These are phyloP conservation scores for Pampus argenteus DNA, from an alignment of 2,797 vertebrate species.

Conservation along the genomic window DNA sequence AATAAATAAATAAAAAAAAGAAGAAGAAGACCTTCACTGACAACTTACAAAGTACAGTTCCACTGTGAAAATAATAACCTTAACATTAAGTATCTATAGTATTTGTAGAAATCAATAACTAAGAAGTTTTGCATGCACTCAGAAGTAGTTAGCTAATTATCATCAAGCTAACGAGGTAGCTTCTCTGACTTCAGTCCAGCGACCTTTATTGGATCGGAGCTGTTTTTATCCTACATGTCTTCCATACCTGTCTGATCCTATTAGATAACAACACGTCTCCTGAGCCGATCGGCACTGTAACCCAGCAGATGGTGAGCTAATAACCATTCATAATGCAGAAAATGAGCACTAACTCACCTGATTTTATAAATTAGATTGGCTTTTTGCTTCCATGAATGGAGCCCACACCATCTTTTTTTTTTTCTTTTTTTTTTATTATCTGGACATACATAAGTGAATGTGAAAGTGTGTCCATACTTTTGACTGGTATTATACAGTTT, in stretches of 20 bases:
- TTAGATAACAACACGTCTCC: constrained; percentile 48
- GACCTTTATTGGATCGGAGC: not conserved
- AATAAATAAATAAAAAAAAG: too few species aligned
- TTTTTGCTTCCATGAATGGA: constrained; percentile 45
- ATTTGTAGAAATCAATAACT: not conserved
- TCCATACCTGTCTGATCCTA: constrained; percentile 52
- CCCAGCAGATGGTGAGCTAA: constrained; percentile 62
- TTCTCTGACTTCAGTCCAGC: constrained; percentile 1
- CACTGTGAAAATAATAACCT: not conserved
- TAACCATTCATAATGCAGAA: constrained; percentile 60
- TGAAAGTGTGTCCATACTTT: not conserved
- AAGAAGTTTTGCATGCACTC: not conserved
- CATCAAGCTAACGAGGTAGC: not conserved
- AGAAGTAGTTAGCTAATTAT: not conserved
- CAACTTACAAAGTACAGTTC: not conserved
- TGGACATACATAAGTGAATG: constrained; percentile 2
- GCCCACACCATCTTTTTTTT: constrained; percentile 7
- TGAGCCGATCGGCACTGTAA: constrained; percentile 46
- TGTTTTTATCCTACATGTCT: constrained; percentile 10
- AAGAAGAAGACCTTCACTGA: constrained; percentile 3
- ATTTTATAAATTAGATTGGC: constrained; percentile 58
- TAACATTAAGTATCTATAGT: not conserved
- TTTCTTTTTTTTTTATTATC: constrained; percentile 26
- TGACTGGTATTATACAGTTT: not conserved
- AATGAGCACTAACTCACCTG: constrained; percentile 60